phyloP scores from a whole-genome alignment of 2,113 vertebrate genomes.

The Microcebus lehilahytsara region DNA sequence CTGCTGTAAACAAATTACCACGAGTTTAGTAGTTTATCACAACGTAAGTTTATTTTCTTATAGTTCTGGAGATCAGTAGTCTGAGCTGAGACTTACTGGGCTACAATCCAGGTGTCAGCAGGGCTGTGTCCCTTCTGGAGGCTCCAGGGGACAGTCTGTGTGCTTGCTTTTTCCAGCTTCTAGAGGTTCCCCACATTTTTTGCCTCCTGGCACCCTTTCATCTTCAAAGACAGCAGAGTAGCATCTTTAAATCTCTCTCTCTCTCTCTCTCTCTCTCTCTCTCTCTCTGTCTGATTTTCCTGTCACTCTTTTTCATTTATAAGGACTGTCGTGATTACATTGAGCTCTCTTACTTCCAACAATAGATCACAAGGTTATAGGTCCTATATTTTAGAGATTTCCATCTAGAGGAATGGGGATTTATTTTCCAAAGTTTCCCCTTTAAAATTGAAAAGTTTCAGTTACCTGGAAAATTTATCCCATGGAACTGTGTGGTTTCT shows the following conservation, averaged over 20 bases:
- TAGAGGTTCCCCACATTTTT: neutral
- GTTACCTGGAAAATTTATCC: neutral
- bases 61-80: neutral
- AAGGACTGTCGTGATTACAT: neutral
- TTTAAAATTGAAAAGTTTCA: neutral
- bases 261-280: neutral
- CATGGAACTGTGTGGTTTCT: neutral
- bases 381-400: conserved; percentile 21
- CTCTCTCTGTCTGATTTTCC: neutral
- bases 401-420: neutral
- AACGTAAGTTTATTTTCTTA: neutral
- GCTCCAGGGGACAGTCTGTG: neutral
- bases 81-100: neutral
- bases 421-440: neutral
- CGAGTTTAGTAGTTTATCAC: neutral
- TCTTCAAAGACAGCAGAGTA: neutral
- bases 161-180: neutral
- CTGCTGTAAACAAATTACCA: neutral
- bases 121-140: neutral
- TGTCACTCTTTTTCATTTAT: neutral
- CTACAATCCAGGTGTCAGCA: neutral
- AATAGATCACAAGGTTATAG: neutral
- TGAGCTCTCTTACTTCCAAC: neutral
- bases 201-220: neutral
- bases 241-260: neutral